Conservation (phyloP, 2,113 vertebrate species). For the Centropus bengalensis region DNA sequence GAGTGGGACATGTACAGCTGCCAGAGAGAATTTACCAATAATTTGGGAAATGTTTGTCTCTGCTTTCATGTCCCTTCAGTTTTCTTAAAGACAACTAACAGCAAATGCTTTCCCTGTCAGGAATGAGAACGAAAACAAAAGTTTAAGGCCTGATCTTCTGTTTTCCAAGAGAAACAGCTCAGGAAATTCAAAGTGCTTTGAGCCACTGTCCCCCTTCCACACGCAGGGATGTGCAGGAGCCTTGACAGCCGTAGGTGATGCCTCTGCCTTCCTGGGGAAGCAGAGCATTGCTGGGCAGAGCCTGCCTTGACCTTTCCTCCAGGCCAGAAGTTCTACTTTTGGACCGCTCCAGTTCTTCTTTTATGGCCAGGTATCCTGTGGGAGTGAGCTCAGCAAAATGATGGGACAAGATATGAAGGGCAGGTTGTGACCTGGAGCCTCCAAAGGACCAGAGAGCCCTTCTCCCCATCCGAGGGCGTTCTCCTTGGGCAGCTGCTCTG, state of each 20-base stretch:
- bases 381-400: background rate
- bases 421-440: no score
- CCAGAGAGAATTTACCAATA: slow-evolving; percentile 66
- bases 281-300: background rate
- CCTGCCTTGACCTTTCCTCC: background rate
- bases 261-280: background rate
- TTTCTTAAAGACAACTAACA: slow-evolving; percentile 1
- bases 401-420: background rate
- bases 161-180: background rate
- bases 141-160: background rate
- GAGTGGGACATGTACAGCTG: slow-evolving; percentile 15
- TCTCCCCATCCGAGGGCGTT: background rate
- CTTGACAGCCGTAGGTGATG: fast-evolving
- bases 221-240: background rate
- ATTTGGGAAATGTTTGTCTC: slow-evolving; percentile 20
- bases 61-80: background rate
- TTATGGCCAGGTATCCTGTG: background rate
- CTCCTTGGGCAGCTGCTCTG: background rate
- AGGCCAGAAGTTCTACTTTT: fast-evolving
- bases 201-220: background rate
- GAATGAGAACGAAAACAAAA: background rate
- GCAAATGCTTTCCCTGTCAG: background rate
- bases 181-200: background rate
- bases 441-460: background rate
- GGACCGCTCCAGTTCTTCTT: background rate